These are phyloP conservation scores for Scaptodrosophila lebanonensis DNA, from an alignment of 1,140 invertebrate species.

Conservation along the genomic window DNA sequence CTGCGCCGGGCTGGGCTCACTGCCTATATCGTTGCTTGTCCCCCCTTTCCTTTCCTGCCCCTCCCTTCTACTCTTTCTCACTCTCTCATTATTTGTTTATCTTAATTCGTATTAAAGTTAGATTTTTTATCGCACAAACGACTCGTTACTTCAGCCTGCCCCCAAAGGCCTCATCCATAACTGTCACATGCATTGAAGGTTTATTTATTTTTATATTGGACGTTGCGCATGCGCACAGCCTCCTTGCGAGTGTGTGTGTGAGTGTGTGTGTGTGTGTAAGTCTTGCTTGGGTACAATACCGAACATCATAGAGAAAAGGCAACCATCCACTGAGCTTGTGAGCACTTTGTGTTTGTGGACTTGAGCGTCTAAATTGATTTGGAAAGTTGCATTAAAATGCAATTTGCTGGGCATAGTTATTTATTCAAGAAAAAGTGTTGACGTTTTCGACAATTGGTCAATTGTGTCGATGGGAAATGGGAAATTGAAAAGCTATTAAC, in stretches of 20 bases:
- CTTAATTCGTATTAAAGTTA: constrained; percentile 65
- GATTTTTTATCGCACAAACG: constrained; percentile 60
- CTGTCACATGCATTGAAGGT: constrained; percentile 56
- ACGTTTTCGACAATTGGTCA: too few relatives aligned
- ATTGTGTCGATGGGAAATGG: too few relatives aligned
- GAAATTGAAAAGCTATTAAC: too few relatives aligned
- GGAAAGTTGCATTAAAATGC: constrained; percentile 74
- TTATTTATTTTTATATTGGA: constrained; percentile 65
- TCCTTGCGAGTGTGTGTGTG: background rate
- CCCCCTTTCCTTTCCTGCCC: background rate
- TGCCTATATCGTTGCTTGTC: too few relatives aligned
- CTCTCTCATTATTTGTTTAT: constrained; percentile 60
- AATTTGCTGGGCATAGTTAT: constrained; percentile 44
- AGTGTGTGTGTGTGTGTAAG: constrained; percentile 2
- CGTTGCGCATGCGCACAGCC: constrained; percentile 25
- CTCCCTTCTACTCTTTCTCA: constrained; percentile 6
- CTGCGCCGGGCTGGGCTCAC: too few relatives aligned
- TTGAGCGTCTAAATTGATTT: constrained; percentile 65
- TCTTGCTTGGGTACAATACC: too few relatives aligned
- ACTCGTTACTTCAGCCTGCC: constrained; percentile 57
- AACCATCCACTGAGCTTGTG: too few relatives aligned
- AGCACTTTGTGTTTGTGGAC: constrained; percentile 10
- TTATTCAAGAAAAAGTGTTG: too few relatives aligned
- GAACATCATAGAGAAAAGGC: too few relatives aligned
- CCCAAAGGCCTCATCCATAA: constrained; percentile 53